phyloP scores from a whole-genome alignment of 2,797 vertebrate species.

The Argyrosomus regius region DNA sequence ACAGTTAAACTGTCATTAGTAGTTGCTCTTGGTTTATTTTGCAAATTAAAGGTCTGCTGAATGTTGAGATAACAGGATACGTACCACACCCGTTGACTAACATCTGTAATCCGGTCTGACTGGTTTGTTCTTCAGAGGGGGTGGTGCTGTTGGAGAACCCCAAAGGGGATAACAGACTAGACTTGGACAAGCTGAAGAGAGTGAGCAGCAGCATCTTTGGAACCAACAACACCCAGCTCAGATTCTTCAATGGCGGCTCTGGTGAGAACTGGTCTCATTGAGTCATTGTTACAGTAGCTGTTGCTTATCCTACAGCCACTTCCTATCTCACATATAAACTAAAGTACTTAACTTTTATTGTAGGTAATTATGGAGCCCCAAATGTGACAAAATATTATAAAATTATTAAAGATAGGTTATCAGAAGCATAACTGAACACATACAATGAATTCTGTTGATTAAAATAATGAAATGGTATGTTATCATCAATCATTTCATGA shows the following conservation, averaged over 20 bases:
- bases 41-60: background rate
- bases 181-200: constrained; percentile 86
- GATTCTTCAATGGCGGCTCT: constrained; percentile 85
- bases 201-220: constrained; percentile 90
- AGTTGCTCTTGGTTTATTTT: background rate
- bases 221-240: constrained; percentile 82
- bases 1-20: background rate
- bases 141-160: constrained; percentile 96
- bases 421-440: background rate
- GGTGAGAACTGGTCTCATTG: constrained; percentile 82
- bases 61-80: background rate
- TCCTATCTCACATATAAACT: background rate
- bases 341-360: background rate
- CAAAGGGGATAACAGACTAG: constrained; percentile 90
- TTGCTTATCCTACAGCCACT: background rate
- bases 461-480: background rate
- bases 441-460: background rate
- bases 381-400: background rate
- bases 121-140: constrained; percentile 86
- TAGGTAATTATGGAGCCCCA: background rate
- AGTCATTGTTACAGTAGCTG: background rate
- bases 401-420: background rate
- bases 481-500: background rate
- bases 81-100: background rate
- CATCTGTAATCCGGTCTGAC: background rate